phyloP scores from a whole-genome alignment of 2,113 vertebrate genomes.

The Epinephelus moara region DNA sequence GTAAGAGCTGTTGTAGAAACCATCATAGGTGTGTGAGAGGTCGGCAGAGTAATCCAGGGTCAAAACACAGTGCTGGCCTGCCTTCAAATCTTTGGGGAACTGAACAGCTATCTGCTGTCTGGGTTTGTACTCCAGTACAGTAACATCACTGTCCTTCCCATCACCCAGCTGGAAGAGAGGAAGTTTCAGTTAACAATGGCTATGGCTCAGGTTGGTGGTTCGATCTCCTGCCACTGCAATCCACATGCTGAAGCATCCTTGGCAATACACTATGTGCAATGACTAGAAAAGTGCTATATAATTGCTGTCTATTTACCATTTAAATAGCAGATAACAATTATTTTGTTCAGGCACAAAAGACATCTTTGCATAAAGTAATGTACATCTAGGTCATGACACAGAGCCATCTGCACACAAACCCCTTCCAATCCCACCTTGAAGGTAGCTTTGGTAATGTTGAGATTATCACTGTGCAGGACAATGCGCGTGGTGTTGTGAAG shows the following conservation, averaged over 20 bases:
- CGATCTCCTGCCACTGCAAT: too few species aligned
- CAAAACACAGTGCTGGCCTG: conserved; percentile 86
- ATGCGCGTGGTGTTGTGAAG: conserved; percentile 86
- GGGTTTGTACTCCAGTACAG: conserved; percentile 89
- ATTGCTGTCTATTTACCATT: too few species aligned
- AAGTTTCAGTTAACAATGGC: background rate
- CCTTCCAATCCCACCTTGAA: conserved; percentile 68
- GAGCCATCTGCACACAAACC: background rate
- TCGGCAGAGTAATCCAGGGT: conserved; percentile 88
- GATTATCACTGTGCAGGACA: conserved; percentile 89
- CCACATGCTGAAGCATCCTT: too few species aligned
- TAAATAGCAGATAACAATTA: background rate
- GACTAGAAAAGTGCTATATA: too few species aligned
- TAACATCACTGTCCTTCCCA: conserved; percentile 54
- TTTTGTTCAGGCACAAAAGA: background rate
- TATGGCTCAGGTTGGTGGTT: too few species aligned
- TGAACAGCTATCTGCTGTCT: conserved; percentile 91
- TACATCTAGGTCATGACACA: background rate
- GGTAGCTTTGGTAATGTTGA: conserved; percentile 87
- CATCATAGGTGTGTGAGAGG: conserved; percentile 90
- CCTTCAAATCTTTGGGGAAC: conserved; percentile 84
- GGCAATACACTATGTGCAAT: too few species aligned
- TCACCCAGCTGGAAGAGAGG: conserved; percentile 63
- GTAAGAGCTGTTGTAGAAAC: conserved; percentile 95
- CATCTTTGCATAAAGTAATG: background rate